Evolutionary conservation across 2,888 invertebrate genomes (phyloP).

Genomic region (Apamea sordens): DNA sequence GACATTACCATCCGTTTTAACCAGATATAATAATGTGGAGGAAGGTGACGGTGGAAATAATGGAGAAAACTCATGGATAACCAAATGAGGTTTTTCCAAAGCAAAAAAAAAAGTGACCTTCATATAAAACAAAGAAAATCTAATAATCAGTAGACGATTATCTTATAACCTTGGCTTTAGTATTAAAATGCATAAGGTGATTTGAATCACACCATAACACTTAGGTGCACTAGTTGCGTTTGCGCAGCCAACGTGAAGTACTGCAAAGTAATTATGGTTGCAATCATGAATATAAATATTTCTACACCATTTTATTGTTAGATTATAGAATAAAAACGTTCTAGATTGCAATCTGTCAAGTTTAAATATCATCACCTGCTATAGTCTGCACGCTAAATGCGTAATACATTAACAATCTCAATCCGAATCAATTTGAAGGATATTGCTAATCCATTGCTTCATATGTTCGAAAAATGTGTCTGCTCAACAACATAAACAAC

Average conservation of each 20-base stretch:
- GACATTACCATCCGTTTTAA: not conserved
- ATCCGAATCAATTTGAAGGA: too few species aligned
- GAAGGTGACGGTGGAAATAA: too few species aligned
- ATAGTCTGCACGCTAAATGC: too few species aligned
- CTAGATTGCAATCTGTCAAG: not conserved
- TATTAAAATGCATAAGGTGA: constrained; percentile 23
- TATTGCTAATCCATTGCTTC: too few species aligned
- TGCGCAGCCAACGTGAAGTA: constrained; percentile 19
- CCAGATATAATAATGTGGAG: too few species aligned
- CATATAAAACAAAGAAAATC: not conserved
- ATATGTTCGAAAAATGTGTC: too few species aligned
- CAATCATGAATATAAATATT: constrained; percentile 5
- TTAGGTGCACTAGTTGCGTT: not conserved
- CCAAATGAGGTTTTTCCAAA: not conserved
- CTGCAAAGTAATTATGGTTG: constrained; percentile 6
- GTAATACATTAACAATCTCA: too few species aligned
- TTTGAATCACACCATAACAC: constrained; percentile 2
- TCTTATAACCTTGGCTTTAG: not conserved
- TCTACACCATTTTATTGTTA: not conserved
- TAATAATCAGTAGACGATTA: not conserved
- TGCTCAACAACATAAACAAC: too few species aligned
- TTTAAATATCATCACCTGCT: not conserved
- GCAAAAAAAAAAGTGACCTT: not conserved
- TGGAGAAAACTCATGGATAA: too few species aligned
- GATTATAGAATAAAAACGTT: not conserved